Evolutionary conservation across 2,888 invertebrate species (phyloP), one percentile per base, ranked within the genome.

Genomic region (Hanleya hanleyi): DNA sequence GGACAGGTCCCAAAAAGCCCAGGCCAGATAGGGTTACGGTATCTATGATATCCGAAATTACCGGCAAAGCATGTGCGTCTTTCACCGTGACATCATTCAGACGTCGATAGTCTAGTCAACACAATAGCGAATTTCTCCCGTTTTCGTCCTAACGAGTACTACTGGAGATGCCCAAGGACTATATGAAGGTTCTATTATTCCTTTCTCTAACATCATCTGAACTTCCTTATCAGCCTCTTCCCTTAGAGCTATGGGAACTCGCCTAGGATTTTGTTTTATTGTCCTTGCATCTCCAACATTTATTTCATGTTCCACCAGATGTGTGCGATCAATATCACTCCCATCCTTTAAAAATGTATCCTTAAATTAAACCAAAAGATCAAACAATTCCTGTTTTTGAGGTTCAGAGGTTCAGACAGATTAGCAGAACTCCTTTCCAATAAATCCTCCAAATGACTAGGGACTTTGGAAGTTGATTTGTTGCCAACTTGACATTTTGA

Each of bases 131-230:
- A 66, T 77, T 7, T 64, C 69, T n/a, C 81, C 84, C 70, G 85
- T 79, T 69, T 87, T 87, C 77, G 90, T 91, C n/a, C n/a, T n/a
- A n/a, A n/a, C n/a, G 0, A 91, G 62, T 1, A 90, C 86, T 4
- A 89, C 79, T 0, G 89, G 90, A 1, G 85, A 79, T 5, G 84
- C 78, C 86, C 87, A 91, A 0, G 89, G 88, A 32, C 83, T 84
- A 2, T 70, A 75, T 1, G 86, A 86, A 4, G 78, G 82, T 33
- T 72, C 69, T 33, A 80, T 68, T n/a, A 74, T 61, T 0, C 71
- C 71, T 6, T 67, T 57, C 32, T 71, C 35, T 35, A 72, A 35
- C 71, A 74, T 69, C 33, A 38, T 57, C 22, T 37, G 1, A 22
- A 75, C 36, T 41, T 75, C 70, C 9, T 47, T 32, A n/a, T 49